Conservation (phyloP, 2,113 vertebrate genomes). For the Percina caprodes region DNA sequence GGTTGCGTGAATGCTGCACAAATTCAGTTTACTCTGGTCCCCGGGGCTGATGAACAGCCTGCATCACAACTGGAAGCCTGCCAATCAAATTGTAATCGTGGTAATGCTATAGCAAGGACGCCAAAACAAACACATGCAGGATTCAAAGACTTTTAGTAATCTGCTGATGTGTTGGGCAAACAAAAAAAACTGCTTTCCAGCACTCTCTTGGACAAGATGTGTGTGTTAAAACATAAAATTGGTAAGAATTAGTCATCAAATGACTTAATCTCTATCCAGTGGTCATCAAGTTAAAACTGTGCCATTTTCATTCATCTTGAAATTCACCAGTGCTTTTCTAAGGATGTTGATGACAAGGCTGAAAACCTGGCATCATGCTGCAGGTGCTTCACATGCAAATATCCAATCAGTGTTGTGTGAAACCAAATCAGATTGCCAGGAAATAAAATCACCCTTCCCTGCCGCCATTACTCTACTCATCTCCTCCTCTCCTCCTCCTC, state of each 20-base stretch:
- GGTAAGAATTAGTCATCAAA: not conserved
- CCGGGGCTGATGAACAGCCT: not conserved
- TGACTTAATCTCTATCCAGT: not conserved
- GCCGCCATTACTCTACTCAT: conserved; percentile 50
- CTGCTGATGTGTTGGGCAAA: not conserved
- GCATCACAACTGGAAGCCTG: not conserved
- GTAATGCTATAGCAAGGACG: conserved; percentile 3
- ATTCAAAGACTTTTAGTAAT: not conserved
- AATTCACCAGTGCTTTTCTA: not conserved
- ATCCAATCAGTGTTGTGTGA: conserved; percentile 38
- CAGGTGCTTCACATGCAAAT: conserved; percentile 8
- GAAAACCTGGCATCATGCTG: not conserved
- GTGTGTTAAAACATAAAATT: not conserved
- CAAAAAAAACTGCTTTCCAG: not conserved
- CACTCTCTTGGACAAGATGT: not conserved
- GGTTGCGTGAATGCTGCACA: not conserved
- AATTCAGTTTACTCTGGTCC: not conserved
- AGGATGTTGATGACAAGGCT: not conserved
- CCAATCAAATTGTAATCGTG: conserved; percentile 15
- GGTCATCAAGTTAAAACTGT: not conserved
- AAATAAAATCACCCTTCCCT: conserved; percentile 39
- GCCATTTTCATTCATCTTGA: not conserved
- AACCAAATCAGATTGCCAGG: conserved; percentile 46
- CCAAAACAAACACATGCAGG: not conserved
- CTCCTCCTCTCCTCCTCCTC: conserved; percentile 26